A percentile compares a stretch with the other conserved stretches of the same genome.
Evolutionary conservation across 2,888 invertebrate genomes (phyloP).

Genomic region (Macroteleia sp.): DNA sequence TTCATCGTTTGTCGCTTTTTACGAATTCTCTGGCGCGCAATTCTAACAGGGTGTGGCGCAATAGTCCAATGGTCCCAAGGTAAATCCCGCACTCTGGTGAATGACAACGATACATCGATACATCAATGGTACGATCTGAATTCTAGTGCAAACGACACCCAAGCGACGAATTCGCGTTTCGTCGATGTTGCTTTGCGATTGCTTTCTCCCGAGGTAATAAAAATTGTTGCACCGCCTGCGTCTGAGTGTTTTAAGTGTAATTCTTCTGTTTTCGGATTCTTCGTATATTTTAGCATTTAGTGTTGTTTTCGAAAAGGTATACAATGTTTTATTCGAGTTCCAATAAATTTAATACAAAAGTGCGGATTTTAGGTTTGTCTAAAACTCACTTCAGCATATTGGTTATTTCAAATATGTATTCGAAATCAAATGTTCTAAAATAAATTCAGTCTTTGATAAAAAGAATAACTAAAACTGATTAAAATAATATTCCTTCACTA

Average conservation of each 20-base stretch:
- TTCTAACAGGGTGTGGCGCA: constrained; percentile 44
- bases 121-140: constrained; percentile 59
- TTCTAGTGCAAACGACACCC: constrained; percentile 65
- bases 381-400: too few species aligned
- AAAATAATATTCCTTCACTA: too few species aligned
- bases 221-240: constrained; percentile 47
- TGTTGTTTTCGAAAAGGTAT: too few species aligned
- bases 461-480: too few species aligned
- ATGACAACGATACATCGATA: constrained; percentile 66
- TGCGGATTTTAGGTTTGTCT: too few species aligned
- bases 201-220: constrained; percentile 55
- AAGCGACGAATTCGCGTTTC: constrained; percentile 63
- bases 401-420: too few species aligned
- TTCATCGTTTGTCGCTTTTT: constrained; percentile 64
- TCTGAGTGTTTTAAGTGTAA: constrained; percentile 21
- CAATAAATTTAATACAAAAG: too few species aligned
- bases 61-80: constrained; percentile 59
- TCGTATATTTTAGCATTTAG: too few species aligned
- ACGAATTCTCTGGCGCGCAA: constrained; percentile 55
- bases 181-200: constrained; percentile 53
- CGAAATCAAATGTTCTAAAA: too few species aligned
- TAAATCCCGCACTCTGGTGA: constrained; percentile 59
- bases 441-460: too few species aligned
- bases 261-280: too few species aligned
- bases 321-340: too few species aligned